These are phyloP conservation scores for Microtus ochrogaster DNA, from an alignment of 2,113 vertebrate species.

Conservation along the genomic window DNA sequence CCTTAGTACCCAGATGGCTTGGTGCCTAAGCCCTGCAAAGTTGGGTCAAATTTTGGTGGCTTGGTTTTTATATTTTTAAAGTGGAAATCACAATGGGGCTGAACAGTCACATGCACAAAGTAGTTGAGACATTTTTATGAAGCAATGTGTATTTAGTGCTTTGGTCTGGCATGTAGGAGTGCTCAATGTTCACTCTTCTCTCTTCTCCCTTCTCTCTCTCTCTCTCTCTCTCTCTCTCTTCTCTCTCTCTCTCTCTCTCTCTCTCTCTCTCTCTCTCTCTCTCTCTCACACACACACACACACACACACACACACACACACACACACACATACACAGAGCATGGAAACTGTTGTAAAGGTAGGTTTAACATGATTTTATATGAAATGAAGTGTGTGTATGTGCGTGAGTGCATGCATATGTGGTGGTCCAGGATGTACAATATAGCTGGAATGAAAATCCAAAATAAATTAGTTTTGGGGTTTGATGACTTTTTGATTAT, in stretches of 20 bases:
- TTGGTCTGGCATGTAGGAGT: not conserved
- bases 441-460: not conserved
- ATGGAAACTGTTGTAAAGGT: not conserved
- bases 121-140: not conserved
- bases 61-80: not conserved
- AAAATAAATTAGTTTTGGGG: not conserved
- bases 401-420: not conserved
- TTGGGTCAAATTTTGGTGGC: not conserved
- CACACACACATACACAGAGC: not conserved
- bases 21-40: not conserved
- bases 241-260: not conserved
- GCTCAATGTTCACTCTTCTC: not conserved
- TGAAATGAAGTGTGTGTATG: not conserved
- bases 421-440: not conserved
- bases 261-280: too few species aligned
- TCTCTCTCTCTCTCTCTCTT: not conserved
- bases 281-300: not conserved
- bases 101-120: not conserved
- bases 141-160: not conserved
- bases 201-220: not conserved
- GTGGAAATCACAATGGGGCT: not conserved
- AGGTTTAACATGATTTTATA: not conserved
- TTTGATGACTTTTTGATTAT: not conserved
- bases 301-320: not conserved
- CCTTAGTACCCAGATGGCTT: not conserved